A percentile compares a stretch with the other conserved stretches of the same genome.
Conservation (phyloP, 2,797 vertebrate species). For the Rhinophrynus dorsalis region DNA sequence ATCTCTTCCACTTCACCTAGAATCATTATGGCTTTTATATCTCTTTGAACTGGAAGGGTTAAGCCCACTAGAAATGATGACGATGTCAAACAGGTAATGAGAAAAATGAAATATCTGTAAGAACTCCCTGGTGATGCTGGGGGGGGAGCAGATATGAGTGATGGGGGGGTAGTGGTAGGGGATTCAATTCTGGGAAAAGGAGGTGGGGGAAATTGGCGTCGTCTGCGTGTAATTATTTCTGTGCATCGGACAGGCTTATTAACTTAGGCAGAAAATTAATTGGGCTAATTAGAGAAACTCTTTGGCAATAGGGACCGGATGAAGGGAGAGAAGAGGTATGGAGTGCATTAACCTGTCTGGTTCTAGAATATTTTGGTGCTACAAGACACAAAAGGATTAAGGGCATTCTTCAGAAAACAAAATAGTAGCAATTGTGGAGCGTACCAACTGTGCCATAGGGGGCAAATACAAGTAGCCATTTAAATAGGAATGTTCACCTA, state of each 20-base stretch:
- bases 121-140: constrained; percentile 28
- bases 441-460: too few relatives aligned
- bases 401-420: too few relatives aligned
- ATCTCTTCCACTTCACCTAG: background rate
- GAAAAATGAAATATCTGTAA: constrained; percentile 67
- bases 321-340: constrained; percentile 56
- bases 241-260: constrained; percentile 75
- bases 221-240: constrained; percentile 76
- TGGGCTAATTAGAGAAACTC: constrained; percentile 77
- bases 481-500: too few relatives aligned
- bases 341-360: background rate
- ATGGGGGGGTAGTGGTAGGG: constrained; percentile 12
- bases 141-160: constrained; percentile 17
- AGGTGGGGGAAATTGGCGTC: constrained; percentile 66
- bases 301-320: constrained; percentile 68
- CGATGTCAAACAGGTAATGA: constrained; percentile 60
- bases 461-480: too few relatives aligned
- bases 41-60: constrained; percentile 9
- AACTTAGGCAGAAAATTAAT: constrained; percentile 80
- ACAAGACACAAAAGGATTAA: too few relatives aligned
- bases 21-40: background rate
- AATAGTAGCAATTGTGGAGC: too few relatives aligned
- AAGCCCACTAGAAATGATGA: constrained; percentile 24
- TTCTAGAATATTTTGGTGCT: background rate
- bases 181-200: constrained; percentile 53